Conservation (phyloP, 2,113 vertebrate species). For the Chionomys nivalis region DNA sequence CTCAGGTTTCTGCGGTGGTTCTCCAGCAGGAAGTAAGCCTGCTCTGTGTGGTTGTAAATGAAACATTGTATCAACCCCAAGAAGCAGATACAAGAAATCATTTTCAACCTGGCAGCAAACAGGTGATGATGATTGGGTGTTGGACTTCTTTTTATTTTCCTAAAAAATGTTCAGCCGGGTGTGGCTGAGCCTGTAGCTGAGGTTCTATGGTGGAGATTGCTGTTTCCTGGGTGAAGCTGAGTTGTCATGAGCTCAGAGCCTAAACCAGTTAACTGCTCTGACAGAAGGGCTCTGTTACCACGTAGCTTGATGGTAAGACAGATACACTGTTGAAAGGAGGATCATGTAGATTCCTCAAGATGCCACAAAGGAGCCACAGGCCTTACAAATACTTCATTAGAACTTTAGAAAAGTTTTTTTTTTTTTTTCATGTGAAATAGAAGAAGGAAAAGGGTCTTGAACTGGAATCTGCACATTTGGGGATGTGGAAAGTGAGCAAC, state of each 20-base stretch:
- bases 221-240: accelerated
- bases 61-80: background rate
- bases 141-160: background rate
- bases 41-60: background rate
- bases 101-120: background rate
- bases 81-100: background rate
- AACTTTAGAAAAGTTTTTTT: constrained; percentile 8
- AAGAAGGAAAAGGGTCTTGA: background rate
- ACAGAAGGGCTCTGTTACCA: background rate
- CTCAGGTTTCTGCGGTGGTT: background rate
- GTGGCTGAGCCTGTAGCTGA: background rate
- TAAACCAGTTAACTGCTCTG: background rate
- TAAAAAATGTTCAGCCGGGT: background rate
- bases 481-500: background rate
- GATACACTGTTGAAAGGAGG: background rate
- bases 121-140: background rate
- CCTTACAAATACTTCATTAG: background rate
- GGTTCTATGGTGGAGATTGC: background rate
- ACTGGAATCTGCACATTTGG: background rate
- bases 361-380: background rate
- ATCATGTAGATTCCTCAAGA: background rate
- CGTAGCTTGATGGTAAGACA: background rate
- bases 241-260: background rate
- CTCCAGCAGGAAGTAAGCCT: background rate
- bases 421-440: background rate